Evolutionary conservation across 2,113 vertebrate species (phyloP), one percentile per base, ranked within the genome.

Genomic region (Elachura formosa): DNA sequence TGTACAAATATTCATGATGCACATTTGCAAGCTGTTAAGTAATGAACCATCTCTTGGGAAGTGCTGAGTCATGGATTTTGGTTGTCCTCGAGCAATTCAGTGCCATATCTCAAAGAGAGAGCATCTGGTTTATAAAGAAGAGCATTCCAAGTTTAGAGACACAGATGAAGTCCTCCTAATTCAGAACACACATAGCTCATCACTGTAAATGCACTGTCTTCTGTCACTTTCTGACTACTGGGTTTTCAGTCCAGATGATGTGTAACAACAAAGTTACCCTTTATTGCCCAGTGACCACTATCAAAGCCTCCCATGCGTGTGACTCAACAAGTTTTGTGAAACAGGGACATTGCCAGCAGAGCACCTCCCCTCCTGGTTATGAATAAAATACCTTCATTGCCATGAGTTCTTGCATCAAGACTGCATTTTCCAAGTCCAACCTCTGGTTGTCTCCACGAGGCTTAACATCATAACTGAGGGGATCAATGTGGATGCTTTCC

Each of bases 341-440:
- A 58, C 23, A 38, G 18, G 5, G 20, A 21, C 34, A 46, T 4
- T 68, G 45, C n/a, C 54, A 91, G 73, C 56, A 82, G 58, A 56
- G 59, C 34, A 80, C 36, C 31, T 46, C 34, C 26, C 15, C 26
- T 51, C 21, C 11, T 22, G 16, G 23, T 73, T 29, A 66, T n/a
- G 49, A 83, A 68, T 41, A 73, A 84, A 94, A 77, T 97, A 99
- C 98, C 98, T 99, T 99, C 98, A 99, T 99, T 94, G 98, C 98
- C 98, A 99, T 99, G 72, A 99, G 98, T 87, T 99, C 98, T 90
- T 99, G 98, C 98, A 99, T 98, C 82, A 99, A 97, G 59, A 99
- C 98, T 0, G 98, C 98, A 17, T 99, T 99, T 96, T 99, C 98
- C 81, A 99, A 97, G 90, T 99, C 98, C 38, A 99, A 98, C 67